A percentile compares a stretch with the other conserved stretches of the same genome.
Conservation (phyloP, 2,113 vertebrate genomes). For the Tursiops truncatus region DNA sequence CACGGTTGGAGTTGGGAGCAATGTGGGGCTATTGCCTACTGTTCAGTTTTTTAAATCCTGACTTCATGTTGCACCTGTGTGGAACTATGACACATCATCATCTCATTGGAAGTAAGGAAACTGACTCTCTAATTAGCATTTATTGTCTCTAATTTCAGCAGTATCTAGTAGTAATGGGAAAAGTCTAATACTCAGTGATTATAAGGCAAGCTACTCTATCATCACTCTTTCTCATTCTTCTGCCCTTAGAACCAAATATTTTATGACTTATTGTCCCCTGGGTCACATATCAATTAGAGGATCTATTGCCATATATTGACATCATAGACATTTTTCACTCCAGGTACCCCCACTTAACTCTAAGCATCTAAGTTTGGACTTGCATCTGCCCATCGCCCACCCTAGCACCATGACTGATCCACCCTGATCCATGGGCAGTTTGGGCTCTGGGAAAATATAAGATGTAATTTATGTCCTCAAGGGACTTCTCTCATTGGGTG, state of each 20-base stretch:
- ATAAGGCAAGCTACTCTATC: not conserved
- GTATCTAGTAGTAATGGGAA: not conserved
- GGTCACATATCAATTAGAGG: not conserved
- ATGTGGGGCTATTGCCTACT: not conserved
- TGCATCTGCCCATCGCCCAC: not conserved
- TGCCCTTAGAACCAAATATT: not conserved
- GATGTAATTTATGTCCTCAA: not conserved
- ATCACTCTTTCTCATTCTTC: not conserved
- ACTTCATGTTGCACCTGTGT: not conserved
- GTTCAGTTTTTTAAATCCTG: not conserved
- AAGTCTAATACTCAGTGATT: not conserved
- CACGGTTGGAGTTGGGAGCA: rapidly evolving
- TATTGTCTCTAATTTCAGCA: not conserved
- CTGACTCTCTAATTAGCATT: not conserved
- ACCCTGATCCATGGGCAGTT: not conserved
- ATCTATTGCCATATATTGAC: not conserved
- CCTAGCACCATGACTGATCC: not conserved
- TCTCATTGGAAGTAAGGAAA: not conserved
- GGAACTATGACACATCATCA: not conserved
- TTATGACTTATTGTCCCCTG: not conserved
- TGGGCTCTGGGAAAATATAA: not conserved
- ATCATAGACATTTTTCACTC: not conserved
- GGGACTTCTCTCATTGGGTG: not conserved
- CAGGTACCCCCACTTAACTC: not conserved
- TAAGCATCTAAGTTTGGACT: not conserved